Conservation (phyloP, 1,140 invertebrate species). For the Stegodyphus mimosarum region DNA sequence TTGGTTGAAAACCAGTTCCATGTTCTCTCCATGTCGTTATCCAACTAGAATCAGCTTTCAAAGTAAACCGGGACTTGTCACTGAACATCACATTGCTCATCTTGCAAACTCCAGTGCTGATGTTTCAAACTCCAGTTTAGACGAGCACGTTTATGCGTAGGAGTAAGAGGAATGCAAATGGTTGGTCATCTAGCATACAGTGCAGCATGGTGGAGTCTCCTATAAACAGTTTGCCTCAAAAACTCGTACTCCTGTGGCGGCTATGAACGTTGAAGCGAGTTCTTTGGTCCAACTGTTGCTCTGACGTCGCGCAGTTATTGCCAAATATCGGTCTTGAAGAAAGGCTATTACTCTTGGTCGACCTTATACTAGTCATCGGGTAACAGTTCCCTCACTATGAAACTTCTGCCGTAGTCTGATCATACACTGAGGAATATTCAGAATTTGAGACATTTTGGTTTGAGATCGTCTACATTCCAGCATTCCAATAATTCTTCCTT, state of each 20-base stretch:
- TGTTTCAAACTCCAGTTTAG: constrained; percentile 8
- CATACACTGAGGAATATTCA: background rate
- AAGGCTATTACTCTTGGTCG: background rate
- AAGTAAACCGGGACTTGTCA: background rate
- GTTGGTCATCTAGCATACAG: background rate
- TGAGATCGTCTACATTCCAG: background rate
- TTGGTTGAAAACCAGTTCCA: background rate
- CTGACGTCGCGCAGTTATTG: constrained; percentile 20
- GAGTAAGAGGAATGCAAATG: background rate
- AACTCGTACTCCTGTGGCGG: constrained; percentile 1
- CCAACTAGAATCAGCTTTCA: background rate
- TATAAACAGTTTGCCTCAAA: constrained; percentile 2
- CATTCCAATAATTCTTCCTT: constrained; percentile 6
- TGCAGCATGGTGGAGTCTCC: background rate
- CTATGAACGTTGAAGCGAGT: background rate
- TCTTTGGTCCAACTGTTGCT: background rate
- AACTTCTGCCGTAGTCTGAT: background rate
- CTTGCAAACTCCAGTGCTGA: background rate
- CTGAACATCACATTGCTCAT: constrained; percentile 6
- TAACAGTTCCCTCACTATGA: background rate
- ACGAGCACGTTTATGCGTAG: background rate
- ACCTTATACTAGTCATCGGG: background rate
- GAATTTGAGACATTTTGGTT: background rate
- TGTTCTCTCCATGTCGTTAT: background rate
- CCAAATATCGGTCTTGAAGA: constrained; percentile 2